phyloP scores from a whole-genome alignment of 2,113 vertebrate species.

The Prinia subflava region DNA sequence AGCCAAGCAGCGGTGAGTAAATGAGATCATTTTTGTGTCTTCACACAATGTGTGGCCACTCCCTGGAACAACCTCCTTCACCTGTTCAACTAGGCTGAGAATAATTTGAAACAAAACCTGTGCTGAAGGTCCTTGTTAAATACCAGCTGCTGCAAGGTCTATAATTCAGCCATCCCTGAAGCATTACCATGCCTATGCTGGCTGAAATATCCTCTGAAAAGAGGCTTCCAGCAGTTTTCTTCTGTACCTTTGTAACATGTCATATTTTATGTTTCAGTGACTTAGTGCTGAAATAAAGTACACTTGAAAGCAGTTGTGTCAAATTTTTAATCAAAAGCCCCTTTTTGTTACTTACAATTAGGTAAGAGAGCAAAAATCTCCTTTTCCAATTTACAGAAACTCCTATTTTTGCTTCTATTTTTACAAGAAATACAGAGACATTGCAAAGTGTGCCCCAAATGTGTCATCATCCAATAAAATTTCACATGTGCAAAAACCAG shows the following conservation, averaged over 20 bases:
- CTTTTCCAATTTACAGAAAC: background rate
- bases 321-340: background rate
- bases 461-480: background rate
- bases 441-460: background rate
- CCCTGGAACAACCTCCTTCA: background rate
- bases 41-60: background rate
- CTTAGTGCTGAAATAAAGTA: background rate
- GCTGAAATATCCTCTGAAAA: background rate
- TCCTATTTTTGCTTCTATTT: background rate
- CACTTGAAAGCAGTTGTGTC: background rate
- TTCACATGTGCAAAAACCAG: background rate
- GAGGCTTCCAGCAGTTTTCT: background rate
- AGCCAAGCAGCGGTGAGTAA: background rate
- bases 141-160: background rate
- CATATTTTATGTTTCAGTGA: background rate
- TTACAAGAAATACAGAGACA: background rate
- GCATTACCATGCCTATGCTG: background rate
- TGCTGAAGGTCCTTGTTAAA: background rate
- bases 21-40: background rate
- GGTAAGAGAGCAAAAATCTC: background rate
- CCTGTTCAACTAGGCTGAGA: background rate
- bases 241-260: fast-evolving
- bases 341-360: background rate
- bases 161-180: background rate
- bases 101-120: background rate